Conservation (phyloP, 2,888 invertebrate species). For the Litoditis marina region DNA sequence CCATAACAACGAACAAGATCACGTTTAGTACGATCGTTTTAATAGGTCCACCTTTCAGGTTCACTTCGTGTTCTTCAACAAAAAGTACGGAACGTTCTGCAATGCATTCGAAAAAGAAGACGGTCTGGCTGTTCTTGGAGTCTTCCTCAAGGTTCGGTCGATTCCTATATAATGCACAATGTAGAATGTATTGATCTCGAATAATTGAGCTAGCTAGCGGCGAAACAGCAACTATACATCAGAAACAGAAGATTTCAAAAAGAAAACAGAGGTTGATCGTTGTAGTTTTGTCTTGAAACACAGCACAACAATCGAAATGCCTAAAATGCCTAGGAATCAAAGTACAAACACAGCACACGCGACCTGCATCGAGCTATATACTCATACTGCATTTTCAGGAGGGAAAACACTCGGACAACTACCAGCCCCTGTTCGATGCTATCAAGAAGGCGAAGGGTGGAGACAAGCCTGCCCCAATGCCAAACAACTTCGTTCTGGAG, state of each 20-base stretch:
- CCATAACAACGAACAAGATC: no score
- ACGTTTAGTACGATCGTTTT: background rate
- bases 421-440: conserved; percentile 40
- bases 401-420: conserved; percentile 37
- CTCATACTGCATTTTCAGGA: conserved; percentile 24
- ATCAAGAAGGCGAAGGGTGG: conserved; percentile 34
- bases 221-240: no score
- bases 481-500: conserved; percentile 31
- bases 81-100: conserved; percentile 45
- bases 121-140: conserved; percentile 55
- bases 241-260: background rate
- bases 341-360: conserved; percentile 6
- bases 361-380: no score
- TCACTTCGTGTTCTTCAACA: conserved; percentile 59
- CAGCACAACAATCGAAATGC: no score
- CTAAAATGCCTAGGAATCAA: no score
- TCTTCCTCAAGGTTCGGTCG: conserved; percentile 48
- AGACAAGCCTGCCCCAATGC: conserved; percentile 26
- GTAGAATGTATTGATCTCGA: no score
- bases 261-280: no score
- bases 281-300: no score
- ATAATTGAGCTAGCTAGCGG: no score
- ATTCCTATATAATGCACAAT: no score
- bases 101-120: conserved; percentile 49
- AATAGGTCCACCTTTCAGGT: conserved; percentile 27